Evolutionary conservation across 2,113 vertebrate species (phyloP).

Genomic region (Larimichthys polyactis): DNA sequence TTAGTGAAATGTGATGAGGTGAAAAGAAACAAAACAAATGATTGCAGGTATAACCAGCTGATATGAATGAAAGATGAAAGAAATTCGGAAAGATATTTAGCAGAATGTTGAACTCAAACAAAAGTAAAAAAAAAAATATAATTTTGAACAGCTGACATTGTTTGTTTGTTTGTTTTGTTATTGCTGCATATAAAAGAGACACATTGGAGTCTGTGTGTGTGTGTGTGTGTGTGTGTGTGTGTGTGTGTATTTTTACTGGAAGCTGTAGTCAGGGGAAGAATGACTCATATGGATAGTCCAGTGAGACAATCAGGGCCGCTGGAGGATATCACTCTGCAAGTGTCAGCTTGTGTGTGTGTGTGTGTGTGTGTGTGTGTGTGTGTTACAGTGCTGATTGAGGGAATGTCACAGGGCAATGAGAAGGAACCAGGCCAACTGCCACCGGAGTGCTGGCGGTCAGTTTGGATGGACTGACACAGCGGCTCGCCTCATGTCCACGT

Average conservation of each 20-base stretch:
- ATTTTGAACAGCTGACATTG: conserved; percentile 22
- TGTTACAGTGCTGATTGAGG: conserved; percentile 69
- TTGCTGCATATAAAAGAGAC: conserved; percentile 37
- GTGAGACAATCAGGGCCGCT: conserved; percentile 70
- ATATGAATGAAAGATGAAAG: no score
- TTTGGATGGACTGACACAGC: conserved; percentile 77
- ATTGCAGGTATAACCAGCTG: background rate
- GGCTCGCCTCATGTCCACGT: conserved; percentile 62
- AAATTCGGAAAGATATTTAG: background rate
- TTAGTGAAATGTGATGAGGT: no score
- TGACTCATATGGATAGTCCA: conserved; percentile 73
- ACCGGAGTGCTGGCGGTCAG: conserved; percentile 78
- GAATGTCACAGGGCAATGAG: conserved; percentile 74
- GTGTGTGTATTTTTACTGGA: conserved; percentile 58
- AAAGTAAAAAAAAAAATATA: background rate
- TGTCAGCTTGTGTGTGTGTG: conserved; percentile 29
- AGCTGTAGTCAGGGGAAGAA: conserved; percentile 62
- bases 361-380: conserved; percentile 31
- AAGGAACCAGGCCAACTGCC: conserved; percentile 82
- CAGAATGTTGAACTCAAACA: background rate
- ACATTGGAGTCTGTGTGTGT: conserved; percentile 15
- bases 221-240: conserved; percentile 2
- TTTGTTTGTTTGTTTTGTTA: conserved; percentile 10
- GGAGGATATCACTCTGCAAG: conserved; percentile 52
- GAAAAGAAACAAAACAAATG: no score